phyloP scores from a whole-genome alignment of 2,888 invertebrate species.

The Tenthredo scrophulariae region DNA sequence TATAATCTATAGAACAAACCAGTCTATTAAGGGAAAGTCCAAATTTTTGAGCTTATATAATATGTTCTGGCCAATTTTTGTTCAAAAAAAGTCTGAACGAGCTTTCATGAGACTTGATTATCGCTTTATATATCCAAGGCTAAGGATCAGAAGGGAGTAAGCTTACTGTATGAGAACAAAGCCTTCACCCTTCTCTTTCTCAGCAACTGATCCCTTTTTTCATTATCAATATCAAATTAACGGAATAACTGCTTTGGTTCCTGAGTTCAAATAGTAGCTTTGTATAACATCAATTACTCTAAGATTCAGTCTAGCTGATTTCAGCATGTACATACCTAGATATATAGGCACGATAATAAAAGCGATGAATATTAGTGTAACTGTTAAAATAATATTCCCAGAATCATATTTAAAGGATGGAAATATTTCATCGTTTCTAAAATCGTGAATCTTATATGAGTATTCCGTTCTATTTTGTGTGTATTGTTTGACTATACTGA shows the following conservation, averaged over 20 bases:
- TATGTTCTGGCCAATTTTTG: not conserved
- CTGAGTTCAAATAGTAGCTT: not conserved
- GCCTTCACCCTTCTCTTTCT: not conserved
- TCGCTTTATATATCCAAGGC: not conserved
- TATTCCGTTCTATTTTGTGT: not conserved
- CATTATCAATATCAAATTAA: not conserved
- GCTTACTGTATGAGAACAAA: not conserved
- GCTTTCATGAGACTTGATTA: not conserved
- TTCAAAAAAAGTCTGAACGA: not conserved
- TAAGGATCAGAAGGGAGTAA: not conserved
- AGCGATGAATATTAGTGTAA: not conserved
- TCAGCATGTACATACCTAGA: not conserved
- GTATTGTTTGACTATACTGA: slow-evolving; percentile 18
- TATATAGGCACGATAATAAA: not conserved
- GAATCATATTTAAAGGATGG: not conserved
- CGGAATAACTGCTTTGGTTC: not conserved
- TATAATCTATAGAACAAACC: not conserved
- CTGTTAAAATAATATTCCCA: not conserved
- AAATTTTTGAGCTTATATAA: not conserved
- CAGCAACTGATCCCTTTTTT: not conserved
- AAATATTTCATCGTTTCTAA: not conserved
- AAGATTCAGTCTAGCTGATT: not conserved
- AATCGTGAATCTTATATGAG: not conserved
- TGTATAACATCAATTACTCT: not conserved
- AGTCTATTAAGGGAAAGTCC: not conserved